A percentile compares a stretch with the other conserved stretches of the same genome.
phyloP scores from a whole-genome alignment of 2,888 invertebrate genomes.

The Luperina testacea region DNA sequence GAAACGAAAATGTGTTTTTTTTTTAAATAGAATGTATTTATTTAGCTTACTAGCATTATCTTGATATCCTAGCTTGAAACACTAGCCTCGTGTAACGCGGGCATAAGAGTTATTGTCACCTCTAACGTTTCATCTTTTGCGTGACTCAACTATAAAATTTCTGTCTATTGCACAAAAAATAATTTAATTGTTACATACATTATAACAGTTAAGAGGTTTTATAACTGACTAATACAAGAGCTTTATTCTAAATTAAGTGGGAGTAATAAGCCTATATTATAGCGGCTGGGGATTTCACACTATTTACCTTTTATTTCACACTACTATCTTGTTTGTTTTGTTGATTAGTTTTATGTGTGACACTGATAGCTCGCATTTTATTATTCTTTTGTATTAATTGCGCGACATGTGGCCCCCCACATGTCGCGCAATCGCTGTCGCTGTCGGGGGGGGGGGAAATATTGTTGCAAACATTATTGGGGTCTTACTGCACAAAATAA shows the following conservation, averaged over 20 bases:
- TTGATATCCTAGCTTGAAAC: not conserved
- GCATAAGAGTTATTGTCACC: not conserved
- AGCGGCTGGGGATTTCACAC: constrained; percentile 23
- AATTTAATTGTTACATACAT: not conserved
- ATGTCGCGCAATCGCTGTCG: too few species aligned
- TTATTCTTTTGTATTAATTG: constrained; percentile 32
- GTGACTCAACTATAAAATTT: not conserved
- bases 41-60: not conserved
- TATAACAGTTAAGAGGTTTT: constrained; percentile 26
- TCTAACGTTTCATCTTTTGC: not conserved
- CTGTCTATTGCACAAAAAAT: not conserved
- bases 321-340: constrained; percentile 55
- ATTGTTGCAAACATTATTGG: not conserved
- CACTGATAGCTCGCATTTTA: constrained; percentile 37
- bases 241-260: constrained; percentile 40
- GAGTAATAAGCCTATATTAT: constrained; percentile 14
- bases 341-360: constrained; percentile 52
- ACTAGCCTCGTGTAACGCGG: not conserved
- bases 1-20: too few species aligned
- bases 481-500: not conserved
- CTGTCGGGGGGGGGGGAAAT: too few species aligned
- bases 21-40: too few species aligned
- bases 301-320: constrained; percentile 29
- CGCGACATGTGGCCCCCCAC: not conserved
- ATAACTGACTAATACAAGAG: constrained; percentile 15